These are phyloP conservation scores for Cichladusa arquata DNA, from an alignment of 2,113 vertebrate genomes.

Conservation along the genomic window DNA sequence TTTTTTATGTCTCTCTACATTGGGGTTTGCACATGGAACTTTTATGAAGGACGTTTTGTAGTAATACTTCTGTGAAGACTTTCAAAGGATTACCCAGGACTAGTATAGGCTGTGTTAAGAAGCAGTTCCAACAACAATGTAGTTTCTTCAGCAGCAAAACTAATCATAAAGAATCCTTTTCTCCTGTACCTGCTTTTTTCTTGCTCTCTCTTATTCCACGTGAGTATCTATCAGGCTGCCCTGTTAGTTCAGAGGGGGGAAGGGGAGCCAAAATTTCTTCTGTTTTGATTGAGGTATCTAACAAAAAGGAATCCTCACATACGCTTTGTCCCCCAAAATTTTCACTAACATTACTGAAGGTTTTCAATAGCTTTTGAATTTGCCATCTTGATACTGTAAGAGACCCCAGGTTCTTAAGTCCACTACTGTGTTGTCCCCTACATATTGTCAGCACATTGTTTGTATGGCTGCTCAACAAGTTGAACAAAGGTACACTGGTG, in stretches of 20 bases:
- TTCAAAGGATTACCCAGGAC: not conserved
- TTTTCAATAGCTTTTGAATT: not conserved
- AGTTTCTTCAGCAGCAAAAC: not conserved
- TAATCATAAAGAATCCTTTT: not conserved
- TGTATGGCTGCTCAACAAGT: not conserved
- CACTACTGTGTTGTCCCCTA: rapidly evolving
- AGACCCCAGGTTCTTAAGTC: not conserved
- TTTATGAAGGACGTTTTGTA: not conserved
- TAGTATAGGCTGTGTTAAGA: not conserved
- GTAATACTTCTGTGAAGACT: not conserved
- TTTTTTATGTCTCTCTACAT: not conserved
- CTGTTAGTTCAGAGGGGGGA: not conserved
- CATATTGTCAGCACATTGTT: not conserved
- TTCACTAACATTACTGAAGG: not conserved
- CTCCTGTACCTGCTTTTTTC: not conserved
- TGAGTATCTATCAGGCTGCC: not conserved
- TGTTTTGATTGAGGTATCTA: not conserved
- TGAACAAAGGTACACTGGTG: not conserved
- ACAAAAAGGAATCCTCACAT: not conserved
- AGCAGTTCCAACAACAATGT: not conserved
- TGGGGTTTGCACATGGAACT: not conserved
- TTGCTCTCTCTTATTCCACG: not conserved
- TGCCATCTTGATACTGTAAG: not conserved
- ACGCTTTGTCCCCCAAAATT: not conserved
- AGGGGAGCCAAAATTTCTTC: not conserved